Evolutionary conservation across 1,140 invertebrate genomes (phyloP).

Genomic region (Oryctes rhinoceros): DNA sequence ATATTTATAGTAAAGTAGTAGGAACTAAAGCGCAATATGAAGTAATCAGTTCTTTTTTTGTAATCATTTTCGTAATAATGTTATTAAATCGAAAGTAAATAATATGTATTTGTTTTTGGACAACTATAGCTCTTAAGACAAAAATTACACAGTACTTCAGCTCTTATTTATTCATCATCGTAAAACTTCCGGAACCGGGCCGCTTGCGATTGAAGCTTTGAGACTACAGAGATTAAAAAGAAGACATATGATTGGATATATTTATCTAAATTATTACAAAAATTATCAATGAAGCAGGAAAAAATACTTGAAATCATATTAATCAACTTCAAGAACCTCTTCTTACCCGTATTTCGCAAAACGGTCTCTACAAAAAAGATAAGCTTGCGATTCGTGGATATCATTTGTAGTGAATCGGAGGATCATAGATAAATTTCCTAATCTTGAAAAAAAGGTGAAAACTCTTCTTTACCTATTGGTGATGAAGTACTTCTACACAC

Average conservation of each 20-base stretch:
- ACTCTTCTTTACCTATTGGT: background rate
- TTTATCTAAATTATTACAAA: too few species aligned
- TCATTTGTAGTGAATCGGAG: slow-evolving; percentile 1
- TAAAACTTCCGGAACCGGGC: too few species aligned
- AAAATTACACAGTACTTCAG: too few species aligned
- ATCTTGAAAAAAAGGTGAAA: slow-evolving; percentile 26
- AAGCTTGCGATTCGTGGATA: slow-evolving; percentile 7
- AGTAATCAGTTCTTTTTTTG: background rate
- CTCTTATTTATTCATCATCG: too few species aligned
- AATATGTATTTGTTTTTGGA: background rate
- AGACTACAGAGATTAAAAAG: too few species aligned
- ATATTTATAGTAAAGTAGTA: background rate
- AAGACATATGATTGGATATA: background rate
- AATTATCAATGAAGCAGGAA: too few species aligned
- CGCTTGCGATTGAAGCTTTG: too few species aligned
- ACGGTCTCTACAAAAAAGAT: slow-evolving; percentile 2
- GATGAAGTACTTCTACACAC: background rate
- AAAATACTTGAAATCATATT: background rate
- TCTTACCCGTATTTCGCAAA: slow-evolving; percentile 21
- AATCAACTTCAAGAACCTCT: slow-evolving; percentile 15
- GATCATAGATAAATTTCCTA: background rate
- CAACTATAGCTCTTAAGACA: too few species aligned
- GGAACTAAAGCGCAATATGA: background rate
- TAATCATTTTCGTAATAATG: background rate
- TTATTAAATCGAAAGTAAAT: background rate